Conservation (phyloP, 2,888 invertebrate genomes). For the Hoplodrina blanda region DNA sequence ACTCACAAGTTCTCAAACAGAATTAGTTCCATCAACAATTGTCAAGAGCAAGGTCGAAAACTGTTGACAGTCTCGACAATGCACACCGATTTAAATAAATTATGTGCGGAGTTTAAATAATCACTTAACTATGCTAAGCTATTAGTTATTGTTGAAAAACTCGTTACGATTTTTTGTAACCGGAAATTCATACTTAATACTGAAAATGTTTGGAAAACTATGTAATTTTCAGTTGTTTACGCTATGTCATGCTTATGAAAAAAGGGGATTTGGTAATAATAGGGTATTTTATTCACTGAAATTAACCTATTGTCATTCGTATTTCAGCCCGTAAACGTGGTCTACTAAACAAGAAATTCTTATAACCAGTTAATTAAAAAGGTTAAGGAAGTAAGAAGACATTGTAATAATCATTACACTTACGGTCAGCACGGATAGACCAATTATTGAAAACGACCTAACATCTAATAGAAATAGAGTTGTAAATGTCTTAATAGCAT, state of each 20-base stretch:
- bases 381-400: no score
- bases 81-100: conserved; percentile 35
- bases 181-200: conserved; percentile 14
- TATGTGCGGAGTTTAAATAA: conserved; percentile 21
- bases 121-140: conserved; percentile 8
- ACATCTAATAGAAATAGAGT: no score
- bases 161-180: conserved; percentile 7
- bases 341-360: background rate
- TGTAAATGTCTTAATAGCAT: no score
- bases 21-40: conserved; percentile 63
- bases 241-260: background rate
- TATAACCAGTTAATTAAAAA: no score
- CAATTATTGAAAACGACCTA: no score
- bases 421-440: no score
- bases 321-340: background rate
- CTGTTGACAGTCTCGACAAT: conserved; percentile 33
- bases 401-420: no score
- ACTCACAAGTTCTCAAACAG: conserved; percentile 40
- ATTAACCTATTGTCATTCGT: background rate
- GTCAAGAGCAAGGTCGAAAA: conserved; percentile 67
- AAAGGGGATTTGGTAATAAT: background rate
- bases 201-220: conserved; percentile 1
- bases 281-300: background rate
- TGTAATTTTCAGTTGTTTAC: conserved; percentile 4
- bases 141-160: conserved; percentile 26